Base-by-base conservation (phyloP, 2,113 vertebrate species). In the Rhinichthys klamathensis region DNA sequence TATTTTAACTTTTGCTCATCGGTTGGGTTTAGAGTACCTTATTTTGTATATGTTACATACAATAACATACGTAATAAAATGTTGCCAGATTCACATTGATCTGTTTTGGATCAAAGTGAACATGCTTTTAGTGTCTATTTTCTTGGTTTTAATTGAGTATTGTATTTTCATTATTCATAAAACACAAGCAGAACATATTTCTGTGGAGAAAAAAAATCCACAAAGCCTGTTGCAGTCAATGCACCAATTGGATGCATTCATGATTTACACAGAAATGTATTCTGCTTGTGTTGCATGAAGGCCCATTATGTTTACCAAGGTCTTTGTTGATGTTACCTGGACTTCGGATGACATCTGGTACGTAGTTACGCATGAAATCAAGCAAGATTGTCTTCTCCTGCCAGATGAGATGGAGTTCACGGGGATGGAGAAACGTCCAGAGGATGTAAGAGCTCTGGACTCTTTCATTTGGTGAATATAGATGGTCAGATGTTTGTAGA, bases 381-480 rank as follows among this genome's bases (percentile, higher is more conserved):
- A 32, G 13, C 16, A 13, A 21, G 74, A 54, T 25, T 46, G 70
- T 74, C 38, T 46, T 76, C 44, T 76, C 25, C 27, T 6, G 16
- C 27, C 27, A 27, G 49, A 4, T 54, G 44, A 32, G 74, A 76
- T 76, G 61, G 32, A 69, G 61, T 60, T 51, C 25, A 18, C 16
- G 30, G 32, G n/a, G 11, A 46, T 74, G 6, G 41, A 80, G 77
- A 51, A 49, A 51, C 8, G 16, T 16, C 9, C 65, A 73, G 38
- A 32, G 25, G 15, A n/a, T 7, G 30, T 75, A 11, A 44, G 21
- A 35, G 56, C 49, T 35, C 79, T 44, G 70, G 51, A 60, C 67
- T 82, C 23, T 73, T 81, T 73, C 69, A 23, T 67, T 58, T 86
- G 56, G 6, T 67, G 41, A 54, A 75, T 82, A 54, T 27, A 54